Percentiles rank a stretch among this genome's conserved stretches.
These are phyloP conservation scores for Galemys pyrenaicus DNA, from an alignment of 2,113 vertebrate species.

Conservation along the genomic window DNA sequence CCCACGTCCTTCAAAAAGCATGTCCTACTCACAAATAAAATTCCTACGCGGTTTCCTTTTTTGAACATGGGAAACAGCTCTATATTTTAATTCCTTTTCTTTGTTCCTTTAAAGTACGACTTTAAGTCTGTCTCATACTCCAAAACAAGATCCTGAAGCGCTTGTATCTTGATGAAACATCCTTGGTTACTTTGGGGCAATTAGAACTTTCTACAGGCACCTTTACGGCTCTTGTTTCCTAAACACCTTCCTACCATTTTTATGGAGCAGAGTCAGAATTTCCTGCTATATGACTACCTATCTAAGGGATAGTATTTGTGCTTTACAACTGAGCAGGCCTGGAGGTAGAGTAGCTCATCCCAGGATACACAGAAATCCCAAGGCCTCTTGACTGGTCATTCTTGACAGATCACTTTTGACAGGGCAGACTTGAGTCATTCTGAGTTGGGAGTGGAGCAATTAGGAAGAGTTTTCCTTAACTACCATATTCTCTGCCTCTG, in stretches of 20 bases:
- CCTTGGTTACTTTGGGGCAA: not conserved
- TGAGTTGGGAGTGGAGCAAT: not conserved
- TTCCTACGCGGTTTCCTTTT: no score
- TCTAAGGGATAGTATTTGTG: not conserved
- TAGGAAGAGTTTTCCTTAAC: not conserved
- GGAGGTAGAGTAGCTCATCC: not conserved
- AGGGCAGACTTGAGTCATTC: not conserved
- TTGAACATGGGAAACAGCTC: no score
- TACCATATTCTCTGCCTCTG: not conserved
- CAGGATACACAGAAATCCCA: not conserved
- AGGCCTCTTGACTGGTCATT: not conserved
- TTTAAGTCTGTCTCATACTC: no score
- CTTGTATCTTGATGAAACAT: no score
- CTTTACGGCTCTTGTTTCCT: not conserved
- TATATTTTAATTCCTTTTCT: no score
- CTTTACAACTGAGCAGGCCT: not conserved
- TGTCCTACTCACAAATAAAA: no score
- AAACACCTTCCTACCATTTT: slow-evolving; percentile 8
- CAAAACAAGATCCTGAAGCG: no score
- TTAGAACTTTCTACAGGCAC: not conserved
- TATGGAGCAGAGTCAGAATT: not conserved
- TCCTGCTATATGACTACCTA: not conserved
- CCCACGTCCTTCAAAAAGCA: no score
- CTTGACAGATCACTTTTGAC: accelerated
- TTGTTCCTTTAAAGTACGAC: no score